Evolutionary conservation across 2,888 invertebrate species (phyloP).

Genomic region (Pasiphila rectangulata): DNA sequence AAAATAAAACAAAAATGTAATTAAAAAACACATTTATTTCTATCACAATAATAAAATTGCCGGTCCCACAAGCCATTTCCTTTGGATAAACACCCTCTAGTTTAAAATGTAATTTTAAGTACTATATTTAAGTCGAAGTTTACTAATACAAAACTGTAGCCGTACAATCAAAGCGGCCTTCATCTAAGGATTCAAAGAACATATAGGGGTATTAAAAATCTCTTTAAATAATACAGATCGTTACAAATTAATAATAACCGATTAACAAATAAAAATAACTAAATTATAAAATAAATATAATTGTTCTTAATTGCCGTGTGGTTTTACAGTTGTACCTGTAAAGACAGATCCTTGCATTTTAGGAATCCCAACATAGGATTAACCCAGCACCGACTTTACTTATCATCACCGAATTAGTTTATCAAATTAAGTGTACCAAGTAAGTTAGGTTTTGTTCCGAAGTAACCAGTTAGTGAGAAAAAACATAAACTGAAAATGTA

Average conservation of each 20-base stretch:
- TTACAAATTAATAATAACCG: constrained; percentile 16
- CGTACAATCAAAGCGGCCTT: constrained; percentile 16
- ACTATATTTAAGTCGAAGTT: constrained; percentile 77
- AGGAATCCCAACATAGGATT: constrained; percentile 30
- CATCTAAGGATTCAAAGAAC: no score
- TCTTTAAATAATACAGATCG: constrained; percentile 55
- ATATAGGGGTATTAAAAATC: constrained; percentile 57
- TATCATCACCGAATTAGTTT: constrained; percentile 34
- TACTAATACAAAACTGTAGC: constrained; percentile 41
- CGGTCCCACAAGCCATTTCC: constrained; percentile 55
- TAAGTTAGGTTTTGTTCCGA: constrained; percentile 26
- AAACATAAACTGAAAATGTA: constrained; percentile 38
- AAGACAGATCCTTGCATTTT: constrained; percentile 59
- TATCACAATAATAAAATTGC: constrained; percentile 60
- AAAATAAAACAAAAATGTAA: constrained; percentile 70
- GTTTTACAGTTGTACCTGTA: constrained; percentile 74
- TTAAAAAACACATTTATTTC: constrained; percentile 71
- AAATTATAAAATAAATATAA: constrained; percentile 46
- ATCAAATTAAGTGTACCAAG: background rate
- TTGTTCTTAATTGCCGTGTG: constrained; percentile 61
- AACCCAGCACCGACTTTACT: constrained; percentile 32
- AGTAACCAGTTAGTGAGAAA: constrained; percentile 51
- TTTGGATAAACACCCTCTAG: constrained; percentile 65
- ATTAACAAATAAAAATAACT: constrained; percentile 37
- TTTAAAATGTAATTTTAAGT: constrained; percentile 59